Percentiles rank a stretch among this genome's conserved stretches.
Conservation (phyloP, 2,113 vertebrate species). For the Oophaga pumilio region DNA sequence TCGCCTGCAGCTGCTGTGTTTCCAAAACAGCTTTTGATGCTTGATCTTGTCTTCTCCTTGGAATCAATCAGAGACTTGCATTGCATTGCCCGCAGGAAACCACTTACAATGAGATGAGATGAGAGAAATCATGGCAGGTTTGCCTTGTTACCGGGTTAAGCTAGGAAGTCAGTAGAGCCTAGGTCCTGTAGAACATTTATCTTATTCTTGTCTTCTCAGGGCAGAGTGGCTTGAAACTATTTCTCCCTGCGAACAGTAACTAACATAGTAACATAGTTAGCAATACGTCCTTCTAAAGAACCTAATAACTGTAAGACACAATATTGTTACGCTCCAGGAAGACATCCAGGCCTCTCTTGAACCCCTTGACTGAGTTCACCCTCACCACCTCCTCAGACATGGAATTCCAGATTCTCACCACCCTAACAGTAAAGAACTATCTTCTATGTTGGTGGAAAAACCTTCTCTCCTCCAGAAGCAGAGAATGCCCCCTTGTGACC, state of each 20-base stretch:
- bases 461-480: no score
- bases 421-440: no score
- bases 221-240: neutral
- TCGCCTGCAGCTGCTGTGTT: conserved; percentile 30
- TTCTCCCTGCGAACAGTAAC: neutral
- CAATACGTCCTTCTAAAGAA: no score
- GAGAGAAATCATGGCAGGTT: conserved; percentile 36
- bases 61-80: conserved; percentile 30
- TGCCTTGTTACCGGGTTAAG: conserved; percentile 25
- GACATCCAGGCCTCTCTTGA: no score
- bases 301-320: no score
- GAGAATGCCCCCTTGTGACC: no score
- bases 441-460: no score
- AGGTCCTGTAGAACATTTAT: conserved; percentile 10
- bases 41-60: conserved; percentile 46
- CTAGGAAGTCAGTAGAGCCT: neutral
- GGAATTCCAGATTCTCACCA: no score
- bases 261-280: no score
- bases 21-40: conserved; percentile 20
- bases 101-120: conserved; percentile 39
- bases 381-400: no score
- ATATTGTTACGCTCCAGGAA: no score
- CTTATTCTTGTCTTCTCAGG: conserved; percentile 5
- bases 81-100: conserved; percentile 44
- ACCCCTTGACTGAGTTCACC: no score